Base-by-base conservation (phyloP, 2,888 invertebrate genomes). In the Chorisops tibialis region DNA sequence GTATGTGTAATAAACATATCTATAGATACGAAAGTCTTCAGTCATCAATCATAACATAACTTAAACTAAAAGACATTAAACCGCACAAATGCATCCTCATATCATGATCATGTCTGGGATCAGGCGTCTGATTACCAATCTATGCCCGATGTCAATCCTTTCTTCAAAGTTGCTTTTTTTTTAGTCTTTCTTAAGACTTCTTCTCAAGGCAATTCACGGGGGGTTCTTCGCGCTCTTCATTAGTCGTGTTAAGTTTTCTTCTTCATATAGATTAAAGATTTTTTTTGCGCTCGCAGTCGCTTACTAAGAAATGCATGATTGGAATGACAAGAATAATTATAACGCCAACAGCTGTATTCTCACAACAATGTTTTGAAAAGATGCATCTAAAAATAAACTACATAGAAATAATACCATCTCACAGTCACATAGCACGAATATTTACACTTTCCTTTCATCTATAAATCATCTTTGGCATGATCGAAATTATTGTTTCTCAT, bases 51-150 rank as follows among this genome's bases (percentile, higher is more conserved):
- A 43, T 12, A 35, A 30, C 30, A 43, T 12, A 35, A 30, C 35
- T 45, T n/a, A 6, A 45, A 45, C 43, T 56, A 56, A 43, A 35
- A 54, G 24, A 54, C 39, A 41, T 54, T 41, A 37, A 45, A 56
- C 56, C 56, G 22, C 58, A 59, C 39, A 38, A 51, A 45, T 18
- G 52, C 56, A 59, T 63, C 52, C 41, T 54, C 50, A 61, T 52
- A 48, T 63, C 61, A 63, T 63, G 39, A 49, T 43, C 56, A 56
- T 14, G 43, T 45, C 56, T 43, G 43, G 16, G 11, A 56, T 43
- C 24, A n/a, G 16, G 22, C 30, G 43, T 45, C 43, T 30, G 11
- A 56, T 56, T 39, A 45, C 43, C 12, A 43, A 9, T 14, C 56
- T 24, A n/a, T 24, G 19, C 43, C 18, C 43, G 14, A 43, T 30